A percentile compares a stretch with the other conserved stretches of the same genome.
Evolutionary conservation across 2,797 vertebrate species (phyloP).

Genomic region (Forpus xanthops): DNA sequence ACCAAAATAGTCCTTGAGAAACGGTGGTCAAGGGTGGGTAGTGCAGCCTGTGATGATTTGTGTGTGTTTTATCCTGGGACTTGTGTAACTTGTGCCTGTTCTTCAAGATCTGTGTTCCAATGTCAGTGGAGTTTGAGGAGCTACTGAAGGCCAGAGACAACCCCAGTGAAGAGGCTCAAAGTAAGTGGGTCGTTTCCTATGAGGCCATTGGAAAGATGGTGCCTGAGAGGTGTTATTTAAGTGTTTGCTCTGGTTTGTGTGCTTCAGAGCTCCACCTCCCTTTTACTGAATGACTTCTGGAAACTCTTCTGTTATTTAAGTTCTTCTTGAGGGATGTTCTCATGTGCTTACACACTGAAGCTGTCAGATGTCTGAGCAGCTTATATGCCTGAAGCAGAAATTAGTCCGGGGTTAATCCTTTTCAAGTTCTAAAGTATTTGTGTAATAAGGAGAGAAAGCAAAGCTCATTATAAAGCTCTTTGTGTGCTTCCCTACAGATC

Average conservation of each 20-base stretch:
- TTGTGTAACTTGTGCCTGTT: neutral
- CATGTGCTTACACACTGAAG: neutral
- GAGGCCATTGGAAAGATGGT: neutral
- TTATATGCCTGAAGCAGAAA: neutral
- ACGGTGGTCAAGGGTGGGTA: neutral
- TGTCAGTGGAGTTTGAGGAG: slow-evolving; percentile 98
- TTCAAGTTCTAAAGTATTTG: neutral
- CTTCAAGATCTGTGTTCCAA: slow-evolving; percentile 92
- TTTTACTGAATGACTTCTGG: neutral
- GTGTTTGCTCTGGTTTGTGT: neutral
- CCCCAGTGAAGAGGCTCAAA: slow-evolving; percentile 94
- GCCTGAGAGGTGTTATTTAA: accelerated
- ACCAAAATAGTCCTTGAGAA: neutral
- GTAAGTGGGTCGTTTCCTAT: slow-evolving; percentile 74
- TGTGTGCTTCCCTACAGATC: slow-evolving; percentile 73
- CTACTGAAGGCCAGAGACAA: slow-evolving; percentile 94
- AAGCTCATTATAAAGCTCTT: neutral
- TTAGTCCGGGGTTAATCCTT: neutral
- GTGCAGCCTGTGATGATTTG: neutral
- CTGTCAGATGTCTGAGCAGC: accelerated
- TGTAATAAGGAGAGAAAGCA: neutral
- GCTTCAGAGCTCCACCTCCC: neutral
- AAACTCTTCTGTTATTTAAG: neutral
- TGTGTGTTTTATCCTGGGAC: neutral
- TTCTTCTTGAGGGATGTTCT: neutral